Conservation (phyloP, 2,797 vertebrate species). For the Pachyuromys duprasi region DNA sequence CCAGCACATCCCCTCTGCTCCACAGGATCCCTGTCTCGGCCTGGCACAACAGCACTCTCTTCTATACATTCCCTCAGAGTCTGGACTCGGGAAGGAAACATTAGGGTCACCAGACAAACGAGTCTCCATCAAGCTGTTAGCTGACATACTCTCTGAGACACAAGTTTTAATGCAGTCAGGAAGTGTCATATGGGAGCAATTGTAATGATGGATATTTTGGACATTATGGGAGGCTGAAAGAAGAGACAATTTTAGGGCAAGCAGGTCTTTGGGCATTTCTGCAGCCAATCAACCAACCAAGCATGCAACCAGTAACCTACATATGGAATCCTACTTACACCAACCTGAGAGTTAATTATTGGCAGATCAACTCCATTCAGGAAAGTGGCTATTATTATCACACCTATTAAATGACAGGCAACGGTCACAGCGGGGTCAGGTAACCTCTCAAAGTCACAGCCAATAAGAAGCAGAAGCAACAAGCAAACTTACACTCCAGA, state of each 20-base stretch:
- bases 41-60: background rate
- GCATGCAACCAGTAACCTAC: background rate
- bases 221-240: background rate
- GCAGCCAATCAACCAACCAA: background rate
- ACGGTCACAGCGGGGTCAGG: background rate
- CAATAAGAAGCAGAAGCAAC: background rate
- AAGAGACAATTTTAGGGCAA: background rate
- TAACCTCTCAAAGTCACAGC: background rate
- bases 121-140: background rate
- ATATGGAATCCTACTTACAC: background rate
- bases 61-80: background rate
- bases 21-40: too few relatives aligned
- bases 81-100: background rate
- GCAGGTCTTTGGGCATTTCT: background rate
- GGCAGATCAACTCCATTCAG: constrained; percentile 1
- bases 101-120: background rate
- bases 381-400: background rate
- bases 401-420: background rate
- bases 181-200: background rate
- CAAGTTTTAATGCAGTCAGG: background rate
- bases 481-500: background rate
- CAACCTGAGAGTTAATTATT: background rate
- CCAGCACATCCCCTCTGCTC: background rate
- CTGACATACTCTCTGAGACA: background rate
- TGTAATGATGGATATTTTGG: background rate